These are phyloP conservation scores for Bradypus variegatus DNA, from an alignment of 2,797 vertebrate species.

Conservation along the genomic window DNA sequence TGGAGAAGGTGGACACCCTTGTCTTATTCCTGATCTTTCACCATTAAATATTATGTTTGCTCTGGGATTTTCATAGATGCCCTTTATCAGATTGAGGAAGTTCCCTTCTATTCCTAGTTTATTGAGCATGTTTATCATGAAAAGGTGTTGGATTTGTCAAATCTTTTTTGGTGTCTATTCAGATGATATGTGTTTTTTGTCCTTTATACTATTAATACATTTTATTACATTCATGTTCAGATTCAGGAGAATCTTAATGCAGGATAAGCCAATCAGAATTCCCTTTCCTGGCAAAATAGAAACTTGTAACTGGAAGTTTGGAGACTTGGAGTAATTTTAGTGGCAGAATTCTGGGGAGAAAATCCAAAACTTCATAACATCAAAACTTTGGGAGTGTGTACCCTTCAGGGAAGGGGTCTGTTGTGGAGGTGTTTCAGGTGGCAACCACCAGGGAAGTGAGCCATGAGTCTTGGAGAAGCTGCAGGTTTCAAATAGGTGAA, in stretches of 20 bases:
- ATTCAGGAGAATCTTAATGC: not conserved
- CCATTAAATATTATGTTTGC: not conserved
- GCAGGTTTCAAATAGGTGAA: not conserved
- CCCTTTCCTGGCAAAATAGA: not conserved
- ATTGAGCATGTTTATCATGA: not conserved
- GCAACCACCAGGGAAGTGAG: no score
- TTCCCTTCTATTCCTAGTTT: not conserved
- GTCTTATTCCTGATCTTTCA: not conserved
- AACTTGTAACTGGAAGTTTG: not conserved
- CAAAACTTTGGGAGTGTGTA: not conserved
- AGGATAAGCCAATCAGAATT: not conserved
- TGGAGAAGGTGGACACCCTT: not conserved
- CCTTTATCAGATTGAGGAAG: not conserved
- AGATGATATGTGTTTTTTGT: not conserved
- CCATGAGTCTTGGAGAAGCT: not conserved
- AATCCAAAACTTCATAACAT: not conserved
- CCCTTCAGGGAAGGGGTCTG: not conserved
- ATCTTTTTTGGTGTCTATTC: not conserved
- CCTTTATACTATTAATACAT: not conserved
- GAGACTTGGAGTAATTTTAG: not conserved
- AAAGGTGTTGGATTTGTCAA: not conserved
- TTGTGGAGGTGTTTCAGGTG: no score
- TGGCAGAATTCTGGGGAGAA: not conserved
- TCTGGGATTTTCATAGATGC: not conserved
- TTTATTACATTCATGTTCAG: not conserved